A percentile compares a stretch with the other conserved stretches of the same genome.
phyloP scores from a whole-genome alignment of 1,140 invertebrate genomes.

The Temnothorax longispinosus region DNA sequence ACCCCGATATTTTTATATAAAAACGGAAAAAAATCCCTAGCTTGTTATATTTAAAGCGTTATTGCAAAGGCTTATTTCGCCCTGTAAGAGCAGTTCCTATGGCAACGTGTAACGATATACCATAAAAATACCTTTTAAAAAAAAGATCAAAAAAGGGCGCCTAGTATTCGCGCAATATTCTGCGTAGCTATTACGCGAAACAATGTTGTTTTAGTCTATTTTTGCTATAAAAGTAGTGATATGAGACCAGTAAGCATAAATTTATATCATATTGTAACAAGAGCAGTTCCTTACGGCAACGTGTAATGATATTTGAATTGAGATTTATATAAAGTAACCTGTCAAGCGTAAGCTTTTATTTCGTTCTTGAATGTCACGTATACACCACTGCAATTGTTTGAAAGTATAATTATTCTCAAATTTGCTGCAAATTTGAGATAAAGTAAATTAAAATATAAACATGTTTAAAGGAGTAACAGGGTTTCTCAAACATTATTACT shows the following conservation, averaged over 20 bases:
- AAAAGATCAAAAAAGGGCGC: too few species aligned
- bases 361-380: neutral
- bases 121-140: too few species aligned
- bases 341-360: neutral
- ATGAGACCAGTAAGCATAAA: too few species aligned
- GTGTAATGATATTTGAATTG: slow-evolving; percentile 6
- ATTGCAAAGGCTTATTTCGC: neutral
- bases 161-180: too few species aligned
- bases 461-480: neutral
- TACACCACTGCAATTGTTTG: neutral
- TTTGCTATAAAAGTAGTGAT: too few species aligned
- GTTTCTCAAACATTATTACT: neutral
- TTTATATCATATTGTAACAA: neutral
- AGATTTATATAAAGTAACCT: neutral
- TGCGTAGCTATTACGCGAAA: too few species aligned
- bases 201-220: too few species aligned
- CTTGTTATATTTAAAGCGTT: neutral
- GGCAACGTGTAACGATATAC: neutral
- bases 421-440: neutral
- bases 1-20: neutral
- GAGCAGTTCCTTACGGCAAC: neutral
- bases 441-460: neutral
- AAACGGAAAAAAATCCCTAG: neutral
- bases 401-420: neutral
- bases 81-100: neutral